phyloP scores from a whole-genome alignment of 2,888 invertebrate species.

The Drosophila kambysellisi region DNA sequence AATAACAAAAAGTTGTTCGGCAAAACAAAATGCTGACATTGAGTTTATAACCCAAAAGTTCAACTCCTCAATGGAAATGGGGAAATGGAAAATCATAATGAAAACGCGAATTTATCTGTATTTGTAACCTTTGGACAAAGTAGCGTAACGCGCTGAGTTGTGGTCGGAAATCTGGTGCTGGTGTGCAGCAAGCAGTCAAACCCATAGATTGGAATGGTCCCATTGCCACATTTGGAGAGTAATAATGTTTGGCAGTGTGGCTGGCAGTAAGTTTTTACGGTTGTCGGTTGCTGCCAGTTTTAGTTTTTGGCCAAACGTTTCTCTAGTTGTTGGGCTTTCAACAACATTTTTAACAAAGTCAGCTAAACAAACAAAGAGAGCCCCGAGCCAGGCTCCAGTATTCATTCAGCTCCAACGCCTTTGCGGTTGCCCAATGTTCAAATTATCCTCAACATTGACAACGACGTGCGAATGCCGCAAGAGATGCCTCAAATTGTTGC shows the following conservation, averaged over 20 bases:
- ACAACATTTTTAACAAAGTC: constrained; percentile 61
- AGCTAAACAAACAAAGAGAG: constrained; percentile 38
- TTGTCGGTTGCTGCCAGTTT: constrained; percentile 43
- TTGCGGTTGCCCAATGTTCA: constrained; percentile 14
- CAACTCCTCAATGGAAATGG: constrained; percentile 41
- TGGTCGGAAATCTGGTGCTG: constrained; percentile 41
- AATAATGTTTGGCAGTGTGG: constrained; percentile 52
- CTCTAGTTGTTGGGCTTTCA: constrained; percentile 48
- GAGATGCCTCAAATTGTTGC: constrained; percentile 44
- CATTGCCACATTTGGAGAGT: constrained; percentile 58
- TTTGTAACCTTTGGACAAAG: constrained; percentile 19
- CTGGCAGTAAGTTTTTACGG: constrained; percentile 41
- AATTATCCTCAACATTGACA: constrained; percentile 29
- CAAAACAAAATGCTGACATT: constrained; percentile 41
- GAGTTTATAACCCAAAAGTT: constrained; percentile 22
- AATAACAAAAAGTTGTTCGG: constrained; percentile 37
- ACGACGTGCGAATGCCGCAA: constrained; percentile 32
- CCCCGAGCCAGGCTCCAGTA: constrained; percentile 7
- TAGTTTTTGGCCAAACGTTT: constrained; percentile 33
- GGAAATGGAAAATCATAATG: constrained; percentile 38
- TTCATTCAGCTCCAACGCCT: constrained; percentile 61
- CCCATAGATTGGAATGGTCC: constrained; percentile 44
- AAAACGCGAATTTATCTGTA: constrained; percentile 38
- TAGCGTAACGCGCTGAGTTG: constrained; percentile 25
- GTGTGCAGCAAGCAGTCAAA: neutral